Base-by-base conservation (phyloP, 1,140 invertebrate genomes). In the Drosophila tani region DNA sequence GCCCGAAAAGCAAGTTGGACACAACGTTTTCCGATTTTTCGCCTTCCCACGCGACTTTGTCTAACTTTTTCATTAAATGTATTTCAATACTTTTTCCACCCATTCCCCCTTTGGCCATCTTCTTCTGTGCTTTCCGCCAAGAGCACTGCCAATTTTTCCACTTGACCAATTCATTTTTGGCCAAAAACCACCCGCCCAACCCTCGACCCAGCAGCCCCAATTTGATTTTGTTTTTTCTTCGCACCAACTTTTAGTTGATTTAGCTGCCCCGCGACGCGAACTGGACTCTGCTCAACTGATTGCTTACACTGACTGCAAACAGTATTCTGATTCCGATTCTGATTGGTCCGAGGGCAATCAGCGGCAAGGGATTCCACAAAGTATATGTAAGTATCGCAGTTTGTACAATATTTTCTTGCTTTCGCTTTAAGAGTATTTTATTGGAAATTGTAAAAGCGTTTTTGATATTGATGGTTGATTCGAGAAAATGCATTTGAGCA, bases 41-140 rank as follows among this genome's bases (percentile, higher is more conserved):
- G 38, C 41, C 47, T 47, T 79, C 69, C 81, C 71, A 59, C 69
- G 81, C 67, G 75, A 75, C 58, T 77, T 79, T 73, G 81, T 67
- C 78, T 69, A 88, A 88, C 85, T 88, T 88, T 88, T 90, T 88
- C 85, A 88, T 88, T 88, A 88, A 88, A 88, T 88, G 85, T 88
- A 88, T 90, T 88, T 88, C 85, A 90, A 88, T 88, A 88, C 84
- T 90, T 90, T 88, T 78, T 47, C 47, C 27, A 55, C 49, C 17
- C 46, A 40, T 12, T 19, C 43, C 5, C 11, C 21, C 17, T 14
- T 49, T 27, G 47, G 43, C 45, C 43, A 43, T 27, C 21, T 24
- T 49, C 55, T 29, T 29, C 67, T 38, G 35, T 40, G 53, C 35
- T 35, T 27, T 24, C 51, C 49, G 49, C 70, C 67, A 57, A 49